Conservation (phyloP, 2,113 vertebrate species). For the Marmota monax region DNA sequence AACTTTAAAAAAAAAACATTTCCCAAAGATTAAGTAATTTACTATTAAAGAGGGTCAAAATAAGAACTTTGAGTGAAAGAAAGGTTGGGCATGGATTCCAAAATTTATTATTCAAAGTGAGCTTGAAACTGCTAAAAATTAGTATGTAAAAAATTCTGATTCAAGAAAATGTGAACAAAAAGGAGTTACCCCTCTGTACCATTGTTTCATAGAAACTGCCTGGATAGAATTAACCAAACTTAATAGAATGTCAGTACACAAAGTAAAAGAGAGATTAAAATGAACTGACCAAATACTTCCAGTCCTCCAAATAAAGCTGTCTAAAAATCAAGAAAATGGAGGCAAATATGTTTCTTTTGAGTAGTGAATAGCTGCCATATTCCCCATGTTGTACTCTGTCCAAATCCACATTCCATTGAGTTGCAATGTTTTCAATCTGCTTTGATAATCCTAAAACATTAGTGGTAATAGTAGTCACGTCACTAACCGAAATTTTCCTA, state of each 20-base stretch:
- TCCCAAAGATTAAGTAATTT: slow-evolving; percentile 43
- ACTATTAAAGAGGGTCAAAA: neutral
- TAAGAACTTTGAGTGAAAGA: neutral
- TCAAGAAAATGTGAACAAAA: neutral
- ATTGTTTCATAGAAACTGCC: fast-evolving
- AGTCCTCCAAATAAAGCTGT: neutral
- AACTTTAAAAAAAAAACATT: slow-evolving; percentile 34
- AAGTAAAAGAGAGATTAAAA: slow-evolving; percentile 55
- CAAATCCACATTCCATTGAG: neutral
- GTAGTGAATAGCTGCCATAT: neutral
- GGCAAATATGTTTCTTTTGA: neutral
- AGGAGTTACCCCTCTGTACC: fast-evolving
- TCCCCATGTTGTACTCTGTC: neutral
- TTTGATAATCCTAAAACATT: neutral
- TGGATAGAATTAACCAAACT: neutral
- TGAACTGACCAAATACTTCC: neutral
- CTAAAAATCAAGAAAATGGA: slow-evolving; percentile 30
- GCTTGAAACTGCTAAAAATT: slow-evolving; percentile 19
- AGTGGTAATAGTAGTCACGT: no score
- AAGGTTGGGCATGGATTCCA: neutral
- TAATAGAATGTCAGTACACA: neutral
- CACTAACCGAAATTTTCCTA: neutral
- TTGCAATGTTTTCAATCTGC: neutral
- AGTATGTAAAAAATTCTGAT: neutral
- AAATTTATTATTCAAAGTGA: neutral